These are phyloP conservation scores for Ia io DNA, from an alignment of 2,113 vertebrate genomes.

Conservation along the genomic window DNA sequence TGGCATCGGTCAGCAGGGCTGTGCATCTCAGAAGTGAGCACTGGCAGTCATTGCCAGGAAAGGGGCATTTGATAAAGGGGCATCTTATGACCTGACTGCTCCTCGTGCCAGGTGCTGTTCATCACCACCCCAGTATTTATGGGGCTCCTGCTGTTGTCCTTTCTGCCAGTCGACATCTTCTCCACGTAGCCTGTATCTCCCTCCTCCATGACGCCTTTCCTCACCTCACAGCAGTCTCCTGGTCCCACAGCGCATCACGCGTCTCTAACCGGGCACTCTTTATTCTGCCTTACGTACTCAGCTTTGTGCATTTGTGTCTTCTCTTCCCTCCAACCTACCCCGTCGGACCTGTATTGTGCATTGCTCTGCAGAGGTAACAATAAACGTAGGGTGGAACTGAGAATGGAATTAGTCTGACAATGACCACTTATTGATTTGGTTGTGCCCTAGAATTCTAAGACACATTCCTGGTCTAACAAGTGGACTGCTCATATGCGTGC, in stretches of 20 bases:
- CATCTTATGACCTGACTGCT: background rate
- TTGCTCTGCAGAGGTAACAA: background rate
- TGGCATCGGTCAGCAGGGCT: background rate
- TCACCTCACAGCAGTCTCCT: background rate
- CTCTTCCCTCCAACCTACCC: background rate
- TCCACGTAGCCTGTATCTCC: rapidly evolving
- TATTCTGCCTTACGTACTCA: background rate
- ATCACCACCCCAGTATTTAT: background rate
- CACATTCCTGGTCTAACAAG: rapidly evolving
- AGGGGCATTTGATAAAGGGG: background rate
- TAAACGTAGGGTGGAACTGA: background rate
- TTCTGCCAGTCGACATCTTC: background rate
- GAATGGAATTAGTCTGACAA: background rate
- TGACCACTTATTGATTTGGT: background rate
- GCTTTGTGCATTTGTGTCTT: background rate
- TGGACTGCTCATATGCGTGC: too few relatives aligned
- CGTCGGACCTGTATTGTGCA: background rate
- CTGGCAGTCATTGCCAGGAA: background rate
- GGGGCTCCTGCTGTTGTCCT: background rate
- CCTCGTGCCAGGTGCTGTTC: background rate
- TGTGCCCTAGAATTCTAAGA: background rate
- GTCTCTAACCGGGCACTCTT: background rate
- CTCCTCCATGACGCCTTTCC: background rate
- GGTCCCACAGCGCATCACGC: background rate
- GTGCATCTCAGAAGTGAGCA: background rate